Evolutionary conservation across 64 coral and sea anemone genomes (phyloP).

Genomic region (Orbicella faveolata): DNA sequence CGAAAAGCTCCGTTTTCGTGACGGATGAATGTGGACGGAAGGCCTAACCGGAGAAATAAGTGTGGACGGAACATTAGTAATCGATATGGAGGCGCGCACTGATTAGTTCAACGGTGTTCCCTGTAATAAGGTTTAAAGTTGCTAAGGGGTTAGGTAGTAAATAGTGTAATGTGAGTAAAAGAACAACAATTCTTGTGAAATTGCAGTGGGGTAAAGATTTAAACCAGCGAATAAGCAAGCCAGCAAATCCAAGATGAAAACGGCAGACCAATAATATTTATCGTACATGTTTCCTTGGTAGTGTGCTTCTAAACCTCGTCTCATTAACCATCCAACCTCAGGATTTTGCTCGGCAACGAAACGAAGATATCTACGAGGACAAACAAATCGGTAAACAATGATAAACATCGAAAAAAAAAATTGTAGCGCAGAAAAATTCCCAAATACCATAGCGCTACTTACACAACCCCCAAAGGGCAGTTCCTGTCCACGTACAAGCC

Average conservation of each 20-base stretch:
- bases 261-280: neutral
- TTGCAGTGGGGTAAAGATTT: too few relatives aligned
- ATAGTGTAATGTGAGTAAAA: too few relatives aligned
- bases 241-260: neutral
- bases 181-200: too few relatives aligned
- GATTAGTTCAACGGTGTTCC: too few relatives aligned
- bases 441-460: neutral
- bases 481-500: constrained; percentile 66
- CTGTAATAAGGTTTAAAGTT: too few relatives aligned
- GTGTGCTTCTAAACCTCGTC: constrained; percentile 78
- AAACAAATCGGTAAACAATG: neutral
- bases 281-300: constrained; percentile 40
- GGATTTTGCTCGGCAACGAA: constrained; percentile 90
- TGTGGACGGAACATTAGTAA: too few relatives aligned
- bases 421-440: neutral
- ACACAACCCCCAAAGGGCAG: constrained; percentile 63
- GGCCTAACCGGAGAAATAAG: too few relatives aligned
- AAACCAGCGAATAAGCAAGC: neutral
- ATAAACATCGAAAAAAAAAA: neutral
- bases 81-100: too few relatives aligned
- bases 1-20: too few relatives aligned
- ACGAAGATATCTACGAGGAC: constrained; percentile 55
- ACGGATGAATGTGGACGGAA: too few relatives aligned
- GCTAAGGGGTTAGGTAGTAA: too few relatives aligned
- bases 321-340: constrained; percentile 69